Conservation (phyloP, 2,113 vertebrate genomes). For the Pachyramphus minor region DNA sequence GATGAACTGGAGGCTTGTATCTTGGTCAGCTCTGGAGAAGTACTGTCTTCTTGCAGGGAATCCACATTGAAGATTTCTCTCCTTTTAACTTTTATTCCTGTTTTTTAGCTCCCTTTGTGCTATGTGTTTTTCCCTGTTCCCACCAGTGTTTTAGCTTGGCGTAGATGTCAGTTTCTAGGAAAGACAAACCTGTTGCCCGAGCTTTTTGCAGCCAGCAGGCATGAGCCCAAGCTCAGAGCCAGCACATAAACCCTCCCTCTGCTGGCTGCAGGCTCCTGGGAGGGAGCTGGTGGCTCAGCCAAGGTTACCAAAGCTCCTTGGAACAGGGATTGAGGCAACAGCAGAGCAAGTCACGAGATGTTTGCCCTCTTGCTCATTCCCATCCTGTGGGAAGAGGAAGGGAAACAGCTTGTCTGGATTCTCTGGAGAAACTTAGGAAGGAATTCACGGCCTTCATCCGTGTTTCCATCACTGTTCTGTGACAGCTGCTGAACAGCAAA, state of each 20-base stretch:
- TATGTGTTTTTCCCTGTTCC: neutral
- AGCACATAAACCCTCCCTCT: neutral
- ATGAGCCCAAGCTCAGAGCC: neutral
- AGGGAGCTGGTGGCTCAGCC: neutral
- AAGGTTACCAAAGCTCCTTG: neutral
- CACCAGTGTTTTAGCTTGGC: neutral
- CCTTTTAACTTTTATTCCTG: neutral
- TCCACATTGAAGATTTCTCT: neutral
- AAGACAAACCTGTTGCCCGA: neutral
- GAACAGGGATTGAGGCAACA: neutral
- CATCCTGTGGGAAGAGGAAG: neutral
- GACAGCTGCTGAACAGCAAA: rapidly evolving
- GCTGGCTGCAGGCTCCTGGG: rapidly evolving
- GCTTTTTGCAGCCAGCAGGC: neutral
- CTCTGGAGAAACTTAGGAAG: neutral
- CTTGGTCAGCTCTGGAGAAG: neutral
- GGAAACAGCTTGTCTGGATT: neutral
- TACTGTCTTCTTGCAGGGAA: neutral
- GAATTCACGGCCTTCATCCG: neutral
- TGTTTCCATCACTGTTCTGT: neutral
- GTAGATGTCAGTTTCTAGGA: neutral
- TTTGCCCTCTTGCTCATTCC: neutral
- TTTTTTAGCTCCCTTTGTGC: neutral
- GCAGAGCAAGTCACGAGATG: neutral
- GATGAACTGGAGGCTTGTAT: neutral